Evolutionary conservation across 2,113 vertebrate species (phyloP), one percentile per base, ranked within the genome.

Genomic region (Siniperca chuatsi): DNA sequence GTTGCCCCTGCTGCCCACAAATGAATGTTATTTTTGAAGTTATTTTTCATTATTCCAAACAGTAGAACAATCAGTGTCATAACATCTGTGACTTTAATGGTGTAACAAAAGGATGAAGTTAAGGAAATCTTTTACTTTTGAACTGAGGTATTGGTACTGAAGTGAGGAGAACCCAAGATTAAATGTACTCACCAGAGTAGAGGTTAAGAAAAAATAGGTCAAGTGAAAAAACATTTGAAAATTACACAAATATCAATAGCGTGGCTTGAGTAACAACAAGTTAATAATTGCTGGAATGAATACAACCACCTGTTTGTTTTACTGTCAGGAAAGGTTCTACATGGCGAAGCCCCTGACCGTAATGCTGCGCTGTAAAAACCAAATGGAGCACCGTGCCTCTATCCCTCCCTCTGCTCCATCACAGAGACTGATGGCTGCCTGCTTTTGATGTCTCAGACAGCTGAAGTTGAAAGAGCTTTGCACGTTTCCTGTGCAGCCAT

Each of bases 401-500:
- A 9, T 79, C 61, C 18, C 37, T 37, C 44, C 37, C 48, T 61
- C 73, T 18, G 67, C 65, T 86, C 35, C 69, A 54, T 88, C 87
- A 54, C 79, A 78, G 79, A 82, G 46, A 20, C 82, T 82, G 79
- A 84, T 72, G 70, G 40, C 78, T 76, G 78, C 54, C 71, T 57
- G 58, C 82, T 61, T 87, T 90, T 92, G 87, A 90, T 84, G 92
- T 89, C 92, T 55, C 71, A 29, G 74, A 61, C 35, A 37, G 65
- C 78, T 81, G 52, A 83, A 83, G 90, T 93, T 93, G 80, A 92
- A 94, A 92, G 86, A 72, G 65, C 23, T 66, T 29, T 72, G 78
- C 33, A 54, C 5, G 33, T 81, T 92, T 90, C 87, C 87, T 91
- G 88, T 15, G 15, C 33, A 55, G 67, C 79, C 60, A 78, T 89